Percentiles rank a stretch among this genome's conserved stretches.
Evolutionary conservation across 2,888 invertebrate species (phyloP).

Genomic region (Nomada goodeniana): DNA sequence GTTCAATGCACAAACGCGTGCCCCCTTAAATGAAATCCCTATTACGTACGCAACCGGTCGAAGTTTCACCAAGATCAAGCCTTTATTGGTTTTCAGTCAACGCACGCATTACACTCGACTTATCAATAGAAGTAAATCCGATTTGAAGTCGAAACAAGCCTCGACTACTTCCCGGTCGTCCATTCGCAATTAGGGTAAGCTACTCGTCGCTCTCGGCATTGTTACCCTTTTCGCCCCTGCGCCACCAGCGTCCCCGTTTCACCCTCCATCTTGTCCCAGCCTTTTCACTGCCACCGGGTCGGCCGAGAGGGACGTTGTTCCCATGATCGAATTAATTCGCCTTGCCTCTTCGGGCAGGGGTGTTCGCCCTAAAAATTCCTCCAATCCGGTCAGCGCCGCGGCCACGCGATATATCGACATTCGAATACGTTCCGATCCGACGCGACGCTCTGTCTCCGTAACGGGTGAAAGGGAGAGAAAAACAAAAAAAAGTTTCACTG

Average conservation of each 20-base stretch:
- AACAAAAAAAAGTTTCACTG: conserved; percentile 15
- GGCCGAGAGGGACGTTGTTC: conserved; percentile 9
- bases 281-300: conserved; percentile 19
- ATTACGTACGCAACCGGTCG: neutral
- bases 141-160: conserved; percentile 39
- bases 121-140: conserved; percentile 30
- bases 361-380: neutral
- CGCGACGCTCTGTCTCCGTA: neutral
- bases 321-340: conserved; percentile 29
- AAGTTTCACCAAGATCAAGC: neutral
- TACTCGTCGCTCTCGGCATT: conserved; percentile 28
- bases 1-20: neutral
- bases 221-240: conserved; percentile 18
- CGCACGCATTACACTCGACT: conserved; percentile 31
- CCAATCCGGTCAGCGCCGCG: neutral
- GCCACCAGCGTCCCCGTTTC: conserved; percentile 25
- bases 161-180: conserved; percentile 12
- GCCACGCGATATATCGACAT: neutral
- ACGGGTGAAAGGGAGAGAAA: no score
- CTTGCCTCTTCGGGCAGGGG: no score
- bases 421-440: conserved; percentile 4
- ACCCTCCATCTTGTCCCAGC: conserved; percentile 22
- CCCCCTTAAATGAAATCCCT: neutral
- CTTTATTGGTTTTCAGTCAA: conserved; percentile 32
- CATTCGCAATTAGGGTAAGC: conserved; percentile 59